phyloP scores from a whole-genome alignment of 2,113 vertebrate species.

The Gnathonemus echidnorhynchus region DNA sequence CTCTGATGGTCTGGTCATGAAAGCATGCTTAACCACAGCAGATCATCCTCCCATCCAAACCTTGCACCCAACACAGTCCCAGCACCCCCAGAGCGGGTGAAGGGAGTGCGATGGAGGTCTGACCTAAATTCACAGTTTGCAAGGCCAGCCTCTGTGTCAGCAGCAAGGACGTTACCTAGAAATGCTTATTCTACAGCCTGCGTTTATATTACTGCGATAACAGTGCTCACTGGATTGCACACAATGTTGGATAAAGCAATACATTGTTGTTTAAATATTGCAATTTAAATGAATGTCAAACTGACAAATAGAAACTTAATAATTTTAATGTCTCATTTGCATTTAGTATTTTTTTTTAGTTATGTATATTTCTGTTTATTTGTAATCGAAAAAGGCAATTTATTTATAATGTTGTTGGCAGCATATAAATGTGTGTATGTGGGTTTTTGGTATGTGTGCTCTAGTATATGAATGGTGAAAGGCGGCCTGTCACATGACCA shows the following conservation, averaged over 20 bases:
- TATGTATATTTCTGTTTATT: neutral
- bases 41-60: conserved; percentile 33
- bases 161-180: neutral
- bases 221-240: neutral
- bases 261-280: neutral
- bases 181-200: neutral
- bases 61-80: conserved; percentile 51
- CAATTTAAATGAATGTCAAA: neutral
- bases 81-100: conserved; percentile 36
- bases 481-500: neutral
- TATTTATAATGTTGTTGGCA: neutral
- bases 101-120: conserved; percentile 49
- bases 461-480: neutral
- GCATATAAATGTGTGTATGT: neutral
- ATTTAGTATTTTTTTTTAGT: neutral
- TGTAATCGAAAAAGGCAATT: neutral
- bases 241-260: neutral
- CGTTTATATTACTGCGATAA: neutral
- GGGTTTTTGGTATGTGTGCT: neutral
- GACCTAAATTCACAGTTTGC: conserved; percentile 69
- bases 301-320: neutral
- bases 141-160: conserved; percentile 30
- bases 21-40: neutral
- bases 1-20: neutral
- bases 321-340: neutral